Base-by-base conservation (phyloP, 2,888 invertebrate genomes). In the Petrophora chlorosata region DNA sequence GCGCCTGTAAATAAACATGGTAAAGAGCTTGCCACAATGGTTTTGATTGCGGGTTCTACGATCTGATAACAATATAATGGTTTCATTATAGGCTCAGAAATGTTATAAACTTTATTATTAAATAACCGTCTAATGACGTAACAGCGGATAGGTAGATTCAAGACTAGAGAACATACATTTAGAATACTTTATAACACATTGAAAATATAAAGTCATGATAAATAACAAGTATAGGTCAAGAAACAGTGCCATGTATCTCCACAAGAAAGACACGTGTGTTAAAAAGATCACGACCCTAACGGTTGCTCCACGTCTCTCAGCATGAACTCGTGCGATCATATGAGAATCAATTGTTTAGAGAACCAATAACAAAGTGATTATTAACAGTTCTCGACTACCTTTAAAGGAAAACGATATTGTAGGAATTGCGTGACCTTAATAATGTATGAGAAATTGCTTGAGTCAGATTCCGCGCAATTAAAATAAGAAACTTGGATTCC, bases 311-410 rank as follows among this genome's bases (percentile, higher is more conserved):
- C 48, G 59, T 62, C 68, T 67, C 59, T 63, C 56, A 61, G 64
- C 56, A 56, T 53, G 62, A 59, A 65, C 62, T 61, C 59, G 48
- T 60, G 62, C 63, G 62, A 76, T 76, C 65, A 71, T 69, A 74
- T 72, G 76, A 67, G 73, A 76, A 73, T 69, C 65, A 73, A 79
- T 80, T 82, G 81, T 85, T 79, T 79, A 67, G 61, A 65, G 56
- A 74, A 79, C 67, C 56, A 75, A 78, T 76, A 66, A 58, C 57
- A 60, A 51, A 42, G 32, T 56, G 40, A 63, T 62, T 63, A 63
- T 55, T 54, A 65, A 59, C 63, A 59, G 61, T 60, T 56, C 53
- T 56, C 51, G 41, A 47, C 38, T 41, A 23, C 40, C 29, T 35
- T 55, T 42, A 45, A 54, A 55, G 58, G 61, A 64, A 65, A 61